Percentiles rank a stretch among this genome's conserved stretches.
These are phyloP conservation scores for Hormaphis cornu DNA, from an alignment of 1,140 invertebrate species.

Conservation along the genomic window DNA sequence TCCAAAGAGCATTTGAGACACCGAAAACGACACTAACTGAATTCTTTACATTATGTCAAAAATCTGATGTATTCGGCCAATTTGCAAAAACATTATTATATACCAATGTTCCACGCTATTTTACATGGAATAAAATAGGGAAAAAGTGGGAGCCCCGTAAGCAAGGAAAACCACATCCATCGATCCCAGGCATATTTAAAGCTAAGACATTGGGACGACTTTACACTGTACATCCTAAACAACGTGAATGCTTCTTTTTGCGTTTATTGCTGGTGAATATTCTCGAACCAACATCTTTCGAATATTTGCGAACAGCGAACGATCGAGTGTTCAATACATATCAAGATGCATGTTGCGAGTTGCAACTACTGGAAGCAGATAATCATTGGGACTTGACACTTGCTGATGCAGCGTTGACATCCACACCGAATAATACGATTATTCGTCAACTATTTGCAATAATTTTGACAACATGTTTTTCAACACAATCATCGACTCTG, in stretches of 20 bases:
- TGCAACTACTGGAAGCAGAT: conserved; percentile 37
- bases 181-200: no score
- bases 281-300: conserved; percentile 43
- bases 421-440: conserved; percentile 40
- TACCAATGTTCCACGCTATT: no score
- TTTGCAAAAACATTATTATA: no score
- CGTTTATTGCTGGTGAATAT: conserved; percentile 38
- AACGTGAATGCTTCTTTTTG: no score
- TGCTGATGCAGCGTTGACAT: conserved; percentile 36
- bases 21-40: conserved; percentile 39
- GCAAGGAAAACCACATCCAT: no score
- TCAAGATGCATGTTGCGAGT: no score
- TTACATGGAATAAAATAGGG: no score
- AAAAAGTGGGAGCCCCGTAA: no score
- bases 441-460: conserved; percentile 44
- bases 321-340: conserved; percentile 38
- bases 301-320: conserved; percentile 41
- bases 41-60: conserved; percentile 38
- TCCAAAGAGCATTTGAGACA: not conserved
- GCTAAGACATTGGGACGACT: no score
- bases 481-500: conserved; percentile 39
- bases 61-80: no score
- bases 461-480: conserved; percentile 40
- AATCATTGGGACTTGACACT: conserved; percentile 39
- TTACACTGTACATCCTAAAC: no score